A percentile compares a stretch with the other conserved stretches of the same genome.
These are phyloP conservation scores for Seriola aureovittata DNA, from an alignment of 2,113 vertebrate genomes.

Conservation along the genomic window DNA sequence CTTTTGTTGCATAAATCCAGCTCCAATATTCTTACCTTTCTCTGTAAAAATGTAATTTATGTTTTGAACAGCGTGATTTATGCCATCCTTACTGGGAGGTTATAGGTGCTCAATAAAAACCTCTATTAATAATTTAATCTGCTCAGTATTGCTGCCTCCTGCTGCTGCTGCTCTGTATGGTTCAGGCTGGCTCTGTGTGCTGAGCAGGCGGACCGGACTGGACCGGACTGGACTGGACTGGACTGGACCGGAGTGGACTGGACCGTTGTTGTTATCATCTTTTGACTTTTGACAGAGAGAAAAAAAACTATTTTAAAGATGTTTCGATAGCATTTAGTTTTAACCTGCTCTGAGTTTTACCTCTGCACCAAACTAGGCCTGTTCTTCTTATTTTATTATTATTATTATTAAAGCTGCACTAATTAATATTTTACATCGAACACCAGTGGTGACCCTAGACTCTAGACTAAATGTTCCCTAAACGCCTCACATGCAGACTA, in stretches of 20 bases:
- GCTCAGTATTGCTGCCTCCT: slow-evolving; percentile 53
- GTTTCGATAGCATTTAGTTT: neutral
- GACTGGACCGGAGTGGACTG: too few relatives aligned
- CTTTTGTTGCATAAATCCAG: slow-evolving; percentile 39
- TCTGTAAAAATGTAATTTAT: slow-evolving; percentile 38
- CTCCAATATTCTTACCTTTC: slow-evolving; percentile 10
- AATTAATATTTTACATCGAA: too few relatives aligned
- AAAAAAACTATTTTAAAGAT: slow-evolving; percentile 7
- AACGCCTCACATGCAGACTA: too few relatives aligned
- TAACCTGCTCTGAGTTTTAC: neutral
- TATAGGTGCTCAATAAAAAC: slow-evolving; percentile 63
- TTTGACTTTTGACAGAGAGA: neutral
- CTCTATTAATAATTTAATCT: slow-evolving; percentile 74
- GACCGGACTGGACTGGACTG: neutral
- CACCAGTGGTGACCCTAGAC: too few relatives aligned
- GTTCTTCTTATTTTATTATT: neutral
- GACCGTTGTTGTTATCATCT: slow-evolving; percentile 2
- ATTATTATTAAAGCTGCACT: neutral
- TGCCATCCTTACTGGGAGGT: slow-evolving; percentile 46
- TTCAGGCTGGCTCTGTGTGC: slow-evolving; percentile 15
- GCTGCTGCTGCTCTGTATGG: slow-evolving; percentile 22
- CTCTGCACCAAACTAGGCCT: neutral
- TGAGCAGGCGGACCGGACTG: slow-evolving; percentile 34
- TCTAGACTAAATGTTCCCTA: too few relatives aligned
- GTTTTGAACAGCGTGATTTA: slow-evolving; percentile 64